These are phyloP conservation scores for Esperia sulphurella DNA, from an alignment of 2,888 invertebrate genomes.

Conservation along the genomic window DNA sequence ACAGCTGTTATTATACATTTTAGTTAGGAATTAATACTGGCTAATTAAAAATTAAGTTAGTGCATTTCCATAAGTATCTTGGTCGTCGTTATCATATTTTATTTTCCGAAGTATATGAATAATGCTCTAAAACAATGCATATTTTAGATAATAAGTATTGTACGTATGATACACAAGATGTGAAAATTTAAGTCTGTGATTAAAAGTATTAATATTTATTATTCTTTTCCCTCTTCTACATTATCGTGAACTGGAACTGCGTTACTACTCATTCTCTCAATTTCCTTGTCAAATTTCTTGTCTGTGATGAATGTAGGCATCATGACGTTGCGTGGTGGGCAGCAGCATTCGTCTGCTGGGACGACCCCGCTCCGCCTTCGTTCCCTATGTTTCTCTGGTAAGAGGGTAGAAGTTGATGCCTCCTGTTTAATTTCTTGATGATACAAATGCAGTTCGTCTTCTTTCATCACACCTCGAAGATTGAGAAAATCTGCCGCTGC, in stretches of 20 bases:
- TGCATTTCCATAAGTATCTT: no score
- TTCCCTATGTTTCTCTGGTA: conserved; percentile 2
- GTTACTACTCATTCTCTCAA: conserved; percentile 19
- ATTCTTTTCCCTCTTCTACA: not conserved
- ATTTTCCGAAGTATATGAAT: no score
- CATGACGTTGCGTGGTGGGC: conserved; percentile 34
- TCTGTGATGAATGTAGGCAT: conserved; percentile 55
- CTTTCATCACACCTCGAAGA: conserved; percentile 35
- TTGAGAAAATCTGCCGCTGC: conserved; percentile 37
- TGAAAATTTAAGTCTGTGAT: no score
- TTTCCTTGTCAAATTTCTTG: conserved; percentile 35
- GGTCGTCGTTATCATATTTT: no score
- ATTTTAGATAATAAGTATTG: no score
- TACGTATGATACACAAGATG: no score
- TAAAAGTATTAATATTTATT: no score
- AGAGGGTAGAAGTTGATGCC: not conserved
- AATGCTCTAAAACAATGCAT: no score
- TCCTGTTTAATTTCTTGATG: conserved; percentile 17
- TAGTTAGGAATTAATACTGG: no score
- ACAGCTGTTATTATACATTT: no score
- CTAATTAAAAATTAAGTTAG: no score
- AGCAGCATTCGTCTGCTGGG: conserved; percentile 34
- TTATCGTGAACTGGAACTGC: not conserved
- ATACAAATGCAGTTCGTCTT: conserved; percentile 20
- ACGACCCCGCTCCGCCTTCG: conserved; percentile 12